Percentiles rank a stretch among this genome's conserved stretches.
phyloP scores from a whole-genome alignment of 2,797 vertebrate species.

The Siniperca scherzeri region DNA sequence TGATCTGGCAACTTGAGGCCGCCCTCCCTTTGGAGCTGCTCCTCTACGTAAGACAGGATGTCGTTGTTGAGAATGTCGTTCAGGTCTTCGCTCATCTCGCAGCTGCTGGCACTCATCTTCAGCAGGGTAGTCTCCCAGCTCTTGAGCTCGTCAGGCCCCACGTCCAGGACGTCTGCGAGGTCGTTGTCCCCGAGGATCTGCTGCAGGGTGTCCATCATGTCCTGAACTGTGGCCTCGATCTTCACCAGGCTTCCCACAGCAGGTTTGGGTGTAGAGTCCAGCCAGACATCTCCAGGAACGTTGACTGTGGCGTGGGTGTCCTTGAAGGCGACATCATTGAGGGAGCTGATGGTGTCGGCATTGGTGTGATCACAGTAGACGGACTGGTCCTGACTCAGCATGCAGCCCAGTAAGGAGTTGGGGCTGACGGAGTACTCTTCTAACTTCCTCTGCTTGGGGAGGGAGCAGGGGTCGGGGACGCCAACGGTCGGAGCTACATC shows the following conservation, averaged over 20 bases:
- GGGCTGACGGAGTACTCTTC: constrained; percentile 43
- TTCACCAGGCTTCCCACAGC: constrained; percentile 19
- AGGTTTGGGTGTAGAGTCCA: not conserved
- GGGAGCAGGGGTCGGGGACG: constrained; percentile 50
- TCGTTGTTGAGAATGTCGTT: constrained; percentile 70
- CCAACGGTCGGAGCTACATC: constrained; percentile 62
- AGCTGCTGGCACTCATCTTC: constrained; percentile 67
- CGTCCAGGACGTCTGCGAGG: constrained; percentile 32
- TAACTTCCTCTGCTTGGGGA: constrained; percentile 70
- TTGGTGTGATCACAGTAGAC: constrained; percentile 71
- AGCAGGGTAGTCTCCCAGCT: constrained; percentile 85
- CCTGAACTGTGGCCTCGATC: constrained; percentile 73
- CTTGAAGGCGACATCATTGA: constrained; percentile 76
- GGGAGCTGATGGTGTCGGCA: constrained; percentile 44
- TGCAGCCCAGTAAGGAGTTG: constrained; percentile 79
- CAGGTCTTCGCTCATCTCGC: constrained; percentile 54
- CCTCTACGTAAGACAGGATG: constrained; percentile 80
- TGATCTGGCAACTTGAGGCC: constrained; percentile 45
- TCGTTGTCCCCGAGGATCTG: constrained; percentile 73
- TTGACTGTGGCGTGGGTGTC: constrained; percentile 82
- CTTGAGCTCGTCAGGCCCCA: constrained; percentile 73
- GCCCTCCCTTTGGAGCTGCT: constrained; percentile 76
- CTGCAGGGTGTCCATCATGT: constrained; percentile 84
- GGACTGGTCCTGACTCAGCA: constrained; percentile 81
- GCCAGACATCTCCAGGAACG: constrained; percentile 75